Evolutionary conservation across 2,113 vertebrate genomes (phyloP).

Genomic region (Rhabdornis inornatus): DNA sequence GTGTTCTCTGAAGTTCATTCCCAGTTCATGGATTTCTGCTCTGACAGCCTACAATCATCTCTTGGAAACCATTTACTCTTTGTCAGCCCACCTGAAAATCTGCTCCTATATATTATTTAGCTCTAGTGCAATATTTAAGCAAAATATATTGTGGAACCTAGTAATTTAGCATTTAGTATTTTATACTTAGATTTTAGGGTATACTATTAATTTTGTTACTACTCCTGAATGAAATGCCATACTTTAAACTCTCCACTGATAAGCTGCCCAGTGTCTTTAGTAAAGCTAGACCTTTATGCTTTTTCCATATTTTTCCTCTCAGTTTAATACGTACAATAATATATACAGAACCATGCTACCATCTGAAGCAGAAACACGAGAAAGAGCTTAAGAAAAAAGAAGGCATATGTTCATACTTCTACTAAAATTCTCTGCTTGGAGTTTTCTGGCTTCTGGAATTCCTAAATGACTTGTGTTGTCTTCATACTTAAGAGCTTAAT

Average conservation of each 20-base stretch:
- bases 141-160: not conserved
- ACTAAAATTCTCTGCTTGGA: not conserved
- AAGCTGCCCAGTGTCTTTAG: not conserved
- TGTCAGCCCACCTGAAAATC: not conserved
- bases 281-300: not conserved
- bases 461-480: not conserved
- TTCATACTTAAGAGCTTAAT: not conserved
- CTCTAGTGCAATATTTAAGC: not conserved
- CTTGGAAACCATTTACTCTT: not conserved
- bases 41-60: not conserved
- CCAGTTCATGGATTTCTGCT: not conserved
- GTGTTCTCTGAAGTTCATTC: not conserved
- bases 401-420: not conserved
- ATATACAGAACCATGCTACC: not conserved
- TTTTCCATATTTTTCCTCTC: not conserved
- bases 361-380: not conserved
- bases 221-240: not conserved
- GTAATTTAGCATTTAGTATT: not conserved
- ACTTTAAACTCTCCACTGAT: not conserved
- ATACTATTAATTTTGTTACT: not conserved
- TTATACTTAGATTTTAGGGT: not conserved
- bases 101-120: not conserved
- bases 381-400: not conserved
- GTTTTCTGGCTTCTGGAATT: not conserved
- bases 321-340: not conserved